These are phyloP conservation scores for Cyprinodon brontotheroides DNA, from an alignment of 2,113 vertebrate species.

Conservation along the genomic window DNA sequence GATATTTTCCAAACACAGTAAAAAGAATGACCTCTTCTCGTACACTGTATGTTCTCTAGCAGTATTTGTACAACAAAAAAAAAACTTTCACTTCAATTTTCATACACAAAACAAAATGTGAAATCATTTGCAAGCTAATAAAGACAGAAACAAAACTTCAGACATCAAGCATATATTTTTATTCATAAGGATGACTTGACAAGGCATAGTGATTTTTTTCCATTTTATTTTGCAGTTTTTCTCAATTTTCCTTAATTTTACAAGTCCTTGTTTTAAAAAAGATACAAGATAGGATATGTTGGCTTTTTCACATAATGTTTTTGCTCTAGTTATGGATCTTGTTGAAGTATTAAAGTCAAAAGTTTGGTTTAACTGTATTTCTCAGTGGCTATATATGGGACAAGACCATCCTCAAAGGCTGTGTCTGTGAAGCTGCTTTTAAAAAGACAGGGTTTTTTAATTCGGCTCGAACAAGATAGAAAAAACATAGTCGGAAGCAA, in stretches of 20 bases:
- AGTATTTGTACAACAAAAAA: background rate
- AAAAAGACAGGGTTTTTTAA: constrained; percentile 48
- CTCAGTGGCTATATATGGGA: constrained; percentile 70
- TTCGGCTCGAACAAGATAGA: constrained; percentile 56
- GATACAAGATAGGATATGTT: constrained; percentile 82
- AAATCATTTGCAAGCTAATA: constrained; percentile 28
- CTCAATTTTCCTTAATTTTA: constrained; percentile 68
- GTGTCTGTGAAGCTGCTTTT: constrained; percentile 65
- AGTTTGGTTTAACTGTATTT: constrained; percentile 70
- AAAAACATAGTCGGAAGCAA: constrained; percentile 65
- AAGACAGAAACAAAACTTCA: constrained; percentile 48
- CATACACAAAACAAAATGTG: background rate
- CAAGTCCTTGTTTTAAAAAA: constrained; percentile 76
- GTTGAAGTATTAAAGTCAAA: constrained; percentile 75
- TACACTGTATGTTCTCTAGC: constrained; percentile 11
- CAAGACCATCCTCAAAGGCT: constrained; percentile 60
- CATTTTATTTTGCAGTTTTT: constrained; percentile 33
- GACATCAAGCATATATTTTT: constrained; percentile 99
- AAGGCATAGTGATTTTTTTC: constrained; percentile 79
- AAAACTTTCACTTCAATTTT: background rate
- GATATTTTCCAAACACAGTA: too few species aligned
- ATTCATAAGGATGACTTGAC: constrained; percentile 93
- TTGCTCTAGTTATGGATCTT: constrained; percentile 77
- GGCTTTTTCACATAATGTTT: constrained; percentile 79
- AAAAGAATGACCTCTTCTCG: background rate